A percentile compares a stretch with the other conserved stretches of the same genome.
Evolutionary conservation across 2,113 vertebrate species (phyloP).

Genomic region (Hystrix cristata): DNA sequence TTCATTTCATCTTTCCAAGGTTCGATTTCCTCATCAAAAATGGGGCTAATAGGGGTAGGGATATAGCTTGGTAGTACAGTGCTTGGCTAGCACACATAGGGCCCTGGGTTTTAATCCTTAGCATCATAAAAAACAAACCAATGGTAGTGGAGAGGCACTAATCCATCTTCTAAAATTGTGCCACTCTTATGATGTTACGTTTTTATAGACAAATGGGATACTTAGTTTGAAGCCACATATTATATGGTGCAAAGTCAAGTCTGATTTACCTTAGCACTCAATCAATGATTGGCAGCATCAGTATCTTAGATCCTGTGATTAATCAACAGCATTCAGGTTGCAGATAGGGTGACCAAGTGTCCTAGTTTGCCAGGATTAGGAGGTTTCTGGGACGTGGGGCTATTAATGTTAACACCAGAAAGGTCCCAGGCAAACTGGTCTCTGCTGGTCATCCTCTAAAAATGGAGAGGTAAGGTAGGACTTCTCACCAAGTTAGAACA

Average conservation of each 20-base stretch:
- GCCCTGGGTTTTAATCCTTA: not conserved
- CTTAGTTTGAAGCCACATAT: not conserved
- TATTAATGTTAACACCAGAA: not conserved
- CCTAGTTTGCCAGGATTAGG: not conserved
- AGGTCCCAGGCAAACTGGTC: not conserved
- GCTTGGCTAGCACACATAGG: not conserved
- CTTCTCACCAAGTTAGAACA: not conserved
- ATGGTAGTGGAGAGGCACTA: not conserved
- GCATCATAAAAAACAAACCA: not conserved
- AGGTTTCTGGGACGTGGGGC: not conserved
- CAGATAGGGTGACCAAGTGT: not conserved
- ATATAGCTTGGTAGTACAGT: not conserved
- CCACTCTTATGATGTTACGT: not conserved
- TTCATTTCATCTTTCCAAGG: not conserved
- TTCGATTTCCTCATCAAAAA: not conserved
- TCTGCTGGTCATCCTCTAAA: not conserved
- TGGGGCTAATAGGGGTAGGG: not conserved
- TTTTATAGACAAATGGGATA: not conserved
- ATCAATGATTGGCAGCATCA: not conserved
- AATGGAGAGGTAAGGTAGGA: not conserved
- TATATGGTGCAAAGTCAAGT: not conserved
- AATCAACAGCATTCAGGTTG: not conserved
- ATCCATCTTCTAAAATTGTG: not conserved
- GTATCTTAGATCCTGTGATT: not conserved
- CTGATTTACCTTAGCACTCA: not conserved